Evolutionary conservation across 2,113 vertebrate genomes (phyloP).

Genomic region (Myrmecobius fasciatus): DNA sequence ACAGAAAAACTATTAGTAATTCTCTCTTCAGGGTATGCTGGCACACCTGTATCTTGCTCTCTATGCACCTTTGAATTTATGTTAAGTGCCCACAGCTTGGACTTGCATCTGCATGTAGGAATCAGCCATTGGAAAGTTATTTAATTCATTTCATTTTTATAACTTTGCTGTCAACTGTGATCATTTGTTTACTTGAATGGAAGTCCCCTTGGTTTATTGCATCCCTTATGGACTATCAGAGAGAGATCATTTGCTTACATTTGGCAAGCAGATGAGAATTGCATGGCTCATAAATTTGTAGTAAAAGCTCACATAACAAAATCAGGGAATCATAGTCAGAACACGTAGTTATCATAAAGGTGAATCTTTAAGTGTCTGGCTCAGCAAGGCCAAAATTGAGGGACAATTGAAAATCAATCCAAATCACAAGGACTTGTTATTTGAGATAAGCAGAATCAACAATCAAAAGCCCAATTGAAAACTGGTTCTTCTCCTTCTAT

Average conservation of each 20-base stretch:
- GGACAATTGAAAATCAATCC: background rate
- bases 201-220: background rate
- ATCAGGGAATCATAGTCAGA: background rate
- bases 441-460: background rate
- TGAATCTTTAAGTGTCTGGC: background rate
- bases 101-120: background rate
- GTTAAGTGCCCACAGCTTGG: background rate
- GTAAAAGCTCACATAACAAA: background rate
- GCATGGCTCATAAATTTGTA: background rate
- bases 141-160: background rate
- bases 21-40: background rate
- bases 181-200: background rate
- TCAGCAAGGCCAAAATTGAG: background rate
- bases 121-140: background rate
- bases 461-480: conserved; percentile 2
- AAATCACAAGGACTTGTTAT: conserved; percentile 8
- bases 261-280: background rate
- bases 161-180: background rate
- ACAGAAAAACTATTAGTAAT: background rate
- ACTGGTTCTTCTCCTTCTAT: background rate
- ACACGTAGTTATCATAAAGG: background rate
- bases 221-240: background rate
- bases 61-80: background rate
- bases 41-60: background rate
- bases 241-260: background rate